phyloP scores from a whole-genome alignment of 1,140 invertebrate species.

The Dreissena polymorpha region DNA sequence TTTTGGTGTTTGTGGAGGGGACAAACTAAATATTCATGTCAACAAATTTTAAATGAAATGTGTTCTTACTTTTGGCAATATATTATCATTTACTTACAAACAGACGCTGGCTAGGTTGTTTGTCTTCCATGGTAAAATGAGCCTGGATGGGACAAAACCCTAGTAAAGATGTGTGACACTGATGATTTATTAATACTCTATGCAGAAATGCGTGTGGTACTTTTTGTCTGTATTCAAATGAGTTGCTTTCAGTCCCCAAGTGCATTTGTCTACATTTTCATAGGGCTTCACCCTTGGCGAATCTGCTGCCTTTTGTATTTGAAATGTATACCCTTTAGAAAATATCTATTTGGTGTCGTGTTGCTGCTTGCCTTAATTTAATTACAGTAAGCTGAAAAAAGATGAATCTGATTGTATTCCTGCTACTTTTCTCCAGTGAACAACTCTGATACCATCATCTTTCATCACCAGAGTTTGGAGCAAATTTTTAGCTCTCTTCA shows the following conservation, averaged over 20 bases:
- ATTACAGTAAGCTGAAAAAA: constrained; percentile 44
- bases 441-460: background rate
- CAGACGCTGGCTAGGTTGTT: no score
- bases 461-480: constrained; percentile 13
- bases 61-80: no score
- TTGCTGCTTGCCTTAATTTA: constrained; percentile 36
- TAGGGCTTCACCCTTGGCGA: background rate
- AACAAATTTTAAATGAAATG: no score
- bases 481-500: no score
- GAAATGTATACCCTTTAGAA: background rate
- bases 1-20: no score
- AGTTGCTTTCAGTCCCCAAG: background rate
- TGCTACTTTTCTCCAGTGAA: constrained; percentile 42
- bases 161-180: background rate
- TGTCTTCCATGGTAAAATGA: no score
- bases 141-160: no score
- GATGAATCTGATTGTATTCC: constrained; percentile 42
- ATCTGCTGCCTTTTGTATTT: constrained; percentile 9
- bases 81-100: no score
- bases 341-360: background rate
- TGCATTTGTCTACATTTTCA: constrained; percentile 5
- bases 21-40: no score
- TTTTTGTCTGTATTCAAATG: background rate
- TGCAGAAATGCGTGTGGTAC: background rate
- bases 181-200: background rate